phyloP scores from a whole-genome alignment of 2,888 invertebrate genomes.

The Nycteola revayana region DNA sequence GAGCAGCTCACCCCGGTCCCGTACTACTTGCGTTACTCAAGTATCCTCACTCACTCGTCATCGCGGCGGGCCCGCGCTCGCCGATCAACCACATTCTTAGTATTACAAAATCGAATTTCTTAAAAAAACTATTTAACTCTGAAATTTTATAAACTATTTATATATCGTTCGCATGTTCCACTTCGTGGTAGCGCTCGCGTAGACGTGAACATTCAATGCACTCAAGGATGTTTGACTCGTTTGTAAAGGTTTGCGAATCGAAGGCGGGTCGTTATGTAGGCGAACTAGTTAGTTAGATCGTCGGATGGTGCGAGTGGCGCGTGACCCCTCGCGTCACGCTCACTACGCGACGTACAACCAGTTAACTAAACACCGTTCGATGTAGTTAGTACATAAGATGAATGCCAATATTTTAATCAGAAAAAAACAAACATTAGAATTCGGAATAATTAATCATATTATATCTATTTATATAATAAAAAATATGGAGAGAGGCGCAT shows the following conservation, averaged over 20 bases:
- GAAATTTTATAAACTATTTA: slow-evolving; percentile 71
- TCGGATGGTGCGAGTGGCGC: slow-evolving; percentile 42
- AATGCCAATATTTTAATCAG: slow-evolving; percentile 80
- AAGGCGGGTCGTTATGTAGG: slow-evolving; percentile 45
- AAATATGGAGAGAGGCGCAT: slow-evolving; percentile 79
- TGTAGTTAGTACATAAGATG: slow-evolving; percentile 69
- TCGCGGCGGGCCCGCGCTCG: slow-evolving; percentile 23
- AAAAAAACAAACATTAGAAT: slow-evolving; percentile 72
- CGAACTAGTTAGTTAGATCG: slow-evolving; percentile 48
- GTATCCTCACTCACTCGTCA: slow-evolving; percentile 67
- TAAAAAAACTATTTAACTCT: slow-evolving; percentile 63
- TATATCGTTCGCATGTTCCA: slow-evolving; percentile 62
- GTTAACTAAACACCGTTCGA: slow-evolving; percentile 51
- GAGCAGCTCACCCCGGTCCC: slow-evolving; percentile 37
- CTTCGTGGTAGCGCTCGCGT: slow-evolving; percentile 59
- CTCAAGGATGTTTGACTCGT: slow-evolving; percentile 45
- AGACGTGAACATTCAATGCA: slow-evolving; percentile 48
- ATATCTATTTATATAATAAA: slow-evolving; percentile 79
- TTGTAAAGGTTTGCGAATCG: slow-evolving; percentile 44
- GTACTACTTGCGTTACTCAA: slow-evolving; percentile 46
- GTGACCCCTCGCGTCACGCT: slow-evolving; percentile 21
- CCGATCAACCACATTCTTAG: slow-evolving; percentile 47
- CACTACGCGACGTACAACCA: slow-evolving; percentile 22
- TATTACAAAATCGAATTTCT: slow-evolving; percentile 73
- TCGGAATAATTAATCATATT: slow-evolving; percentile 76